Evolutionary conservation across 2,888 invertebrate genomes (phyloP).

Genomic region (Oxytorus armatus): DNA sequence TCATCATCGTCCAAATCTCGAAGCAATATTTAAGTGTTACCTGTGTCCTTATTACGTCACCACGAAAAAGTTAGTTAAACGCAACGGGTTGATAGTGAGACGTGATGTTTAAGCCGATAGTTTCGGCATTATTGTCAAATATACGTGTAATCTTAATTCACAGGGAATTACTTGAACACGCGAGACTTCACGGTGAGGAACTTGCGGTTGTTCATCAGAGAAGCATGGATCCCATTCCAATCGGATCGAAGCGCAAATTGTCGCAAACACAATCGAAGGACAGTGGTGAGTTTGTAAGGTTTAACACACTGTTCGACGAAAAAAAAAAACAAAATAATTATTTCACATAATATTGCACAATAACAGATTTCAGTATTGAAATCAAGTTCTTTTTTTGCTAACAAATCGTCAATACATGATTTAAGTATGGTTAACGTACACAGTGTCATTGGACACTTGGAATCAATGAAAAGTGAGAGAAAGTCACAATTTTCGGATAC

Average conservation of each 20-base stretch:
- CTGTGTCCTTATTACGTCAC: constrained; percentile 92
- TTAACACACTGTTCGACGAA: background rate
- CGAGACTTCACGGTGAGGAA: constrained; percentile 82
- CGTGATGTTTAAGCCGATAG: background rate
- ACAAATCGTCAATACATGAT: too few relatives aligned
- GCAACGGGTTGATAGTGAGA: too few relatives aligned
- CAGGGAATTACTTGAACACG: constrained; percentile 81
- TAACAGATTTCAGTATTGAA: too few relatives aligned
- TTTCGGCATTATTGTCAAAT: constrained; percentile 63
- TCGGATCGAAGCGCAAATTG: constrained; percentile 67
- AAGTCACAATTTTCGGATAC: too few relatives aligned
- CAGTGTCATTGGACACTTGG: too few relatives aligned
- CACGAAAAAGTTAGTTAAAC: constrained; percentile 87
- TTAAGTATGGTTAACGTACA: too few relatives aligned
- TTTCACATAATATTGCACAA: too few relatives aligned
- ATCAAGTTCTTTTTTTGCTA: too few relatives aligned
- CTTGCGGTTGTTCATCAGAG: constrained; percentile 80
- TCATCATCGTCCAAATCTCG: constrained; percentile 89
- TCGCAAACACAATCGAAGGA: constrained; percentile 65
- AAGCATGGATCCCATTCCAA: constrained; percentile 71
- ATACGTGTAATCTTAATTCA: constrained; percentile 80
- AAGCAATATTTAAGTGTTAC: constrained; percentile 91
- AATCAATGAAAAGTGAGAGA: too few relatives aligned
- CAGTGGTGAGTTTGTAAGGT: constrained; percentile 66
- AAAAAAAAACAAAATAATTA: too few relatives aligned